These are phyloP conservation scores for Dendrophyllia cribrosa DNA, from an alignment of 64 coral and sea anemone genomes.

Conservation along the genomic window DNA sequence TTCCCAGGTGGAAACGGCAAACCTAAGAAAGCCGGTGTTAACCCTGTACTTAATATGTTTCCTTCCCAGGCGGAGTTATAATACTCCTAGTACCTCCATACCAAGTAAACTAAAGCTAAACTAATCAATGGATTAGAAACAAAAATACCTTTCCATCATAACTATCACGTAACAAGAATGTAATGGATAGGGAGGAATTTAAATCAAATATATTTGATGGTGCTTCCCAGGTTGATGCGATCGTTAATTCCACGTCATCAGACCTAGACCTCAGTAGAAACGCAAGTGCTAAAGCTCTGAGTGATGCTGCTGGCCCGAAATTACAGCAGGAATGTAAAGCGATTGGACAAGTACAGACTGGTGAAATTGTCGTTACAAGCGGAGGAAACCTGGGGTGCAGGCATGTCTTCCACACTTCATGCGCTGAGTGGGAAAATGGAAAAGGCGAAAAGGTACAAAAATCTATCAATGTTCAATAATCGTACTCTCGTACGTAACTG, in stretches of 20 bases:
- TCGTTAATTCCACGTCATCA: conserved; percentile 54
- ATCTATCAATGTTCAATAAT: no score
- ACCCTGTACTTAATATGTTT: no score
- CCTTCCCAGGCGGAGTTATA: no score
- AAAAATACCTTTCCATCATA: background rate
- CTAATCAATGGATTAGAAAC: no score
- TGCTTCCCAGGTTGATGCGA: conserved; percentile 31
- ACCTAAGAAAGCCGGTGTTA: no score
- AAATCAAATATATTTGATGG: background rate
- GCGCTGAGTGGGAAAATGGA: conserved; percentile 12
- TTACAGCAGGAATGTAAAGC: conserved; percentile 50
- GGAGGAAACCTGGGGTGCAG: conserved; percentile 37
- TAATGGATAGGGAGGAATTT: background rate
- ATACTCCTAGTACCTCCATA: no score
- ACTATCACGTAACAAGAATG: background rate
- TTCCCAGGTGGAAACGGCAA: no score
- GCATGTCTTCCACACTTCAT: conserved; percentile 47
- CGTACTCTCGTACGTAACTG: no score
- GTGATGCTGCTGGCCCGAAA: conserved; percentile 30
- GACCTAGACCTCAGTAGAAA: conserved; percentile 23
- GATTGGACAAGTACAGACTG: conserved; percentile 8
- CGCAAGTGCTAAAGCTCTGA: conserved; percentile 38
- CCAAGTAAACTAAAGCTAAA: no score
- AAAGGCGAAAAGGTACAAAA: conserved; percentile 28
- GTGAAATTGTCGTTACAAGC: conserved; percentile 25